Evolutionary conservation across 2,797 vertebrate species (phyloP).

Genomic region (Dendrocincla tyrannina): DNA sequence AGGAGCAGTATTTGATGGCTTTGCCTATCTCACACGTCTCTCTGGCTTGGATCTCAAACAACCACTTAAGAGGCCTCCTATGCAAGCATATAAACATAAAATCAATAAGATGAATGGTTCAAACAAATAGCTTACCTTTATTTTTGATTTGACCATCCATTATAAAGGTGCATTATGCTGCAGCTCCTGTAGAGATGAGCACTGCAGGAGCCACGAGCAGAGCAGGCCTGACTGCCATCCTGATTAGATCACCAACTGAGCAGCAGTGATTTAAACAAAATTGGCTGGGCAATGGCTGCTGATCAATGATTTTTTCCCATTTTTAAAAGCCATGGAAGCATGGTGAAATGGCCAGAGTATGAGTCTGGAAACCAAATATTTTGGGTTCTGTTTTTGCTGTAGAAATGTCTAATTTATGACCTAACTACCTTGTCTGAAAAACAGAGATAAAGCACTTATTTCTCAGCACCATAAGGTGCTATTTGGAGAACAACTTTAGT

Average conservation of each 20-base stretch:
- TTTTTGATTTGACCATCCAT: constrained; percentile 65
- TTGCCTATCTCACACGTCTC: background rate
- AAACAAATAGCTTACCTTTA: constrained; percentile 66
- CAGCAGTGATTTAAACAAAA: constrained; percentile 63
- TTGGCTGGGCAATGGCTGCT: constrained; percentile 24
- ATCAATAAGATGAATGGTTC: constrained; percentile 43
- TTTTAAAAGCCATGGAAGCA: background rate
- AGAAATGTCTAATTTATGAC: fast-evolving
- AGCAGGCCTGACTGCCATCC: constrained; percentile 34
- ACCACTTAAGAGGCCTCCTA: background rate
- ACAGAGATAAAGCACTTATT: background rate
- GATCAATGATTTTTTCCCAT: background rate
- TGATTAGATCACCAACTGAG: constrained; percentile 63
- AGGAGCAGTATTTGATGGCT: background rate
- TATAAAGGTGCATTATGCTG: constrained; percentile 47
- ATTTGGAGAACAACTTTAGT: background rate
- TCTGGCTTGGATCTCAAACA: background rate
- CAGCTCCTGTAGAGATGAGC: constrained; percentile 28
- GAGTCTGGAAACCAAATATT: background rate
- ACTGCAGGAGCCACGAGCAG: constrained; percentile 28
- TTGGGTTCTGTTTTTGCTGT: background rate
- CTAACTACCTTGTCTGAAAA: background rate
- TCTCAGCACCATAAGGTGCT: background rate
- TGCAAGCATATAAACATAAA: constrained; percentile 32
- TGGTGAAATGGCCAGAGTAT: background rate